Base-by-base conservation (phyloP, 2,888 invertebrate species). In the Morinoia aosen region DNA sequence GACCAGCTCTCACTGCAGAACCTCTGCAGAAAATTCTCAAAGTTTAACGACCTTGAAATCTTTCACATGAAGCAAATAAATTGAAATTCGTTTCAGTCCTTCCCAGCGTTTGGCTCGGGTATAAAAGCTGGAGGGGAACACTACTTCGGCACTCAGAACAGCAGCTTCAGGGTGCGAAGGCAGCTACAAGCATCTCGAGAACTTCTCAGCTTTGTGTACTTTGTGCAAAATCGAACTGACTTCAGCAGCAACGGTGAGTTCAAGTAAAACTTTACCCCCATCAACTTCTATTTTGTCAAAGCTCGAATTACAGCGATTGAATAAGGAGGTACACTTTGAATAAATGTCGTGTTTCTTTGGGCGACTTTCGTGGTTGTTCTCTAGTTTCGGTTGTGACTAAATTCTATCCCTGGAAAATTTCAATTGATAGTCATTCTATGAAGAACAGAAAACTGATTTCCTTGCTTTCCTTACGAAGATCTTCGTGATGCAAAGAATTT, bases 31-130 rank as follows among this genome's bases (percentile, higher is more conserved):
- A 76, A 76, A 76, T 76, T 76, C 76, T 76, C 33, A 76, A 76
- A 76, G 25, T 76, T 76, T 16, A 76, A 76, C 76, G 25, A 76
- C 76, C 76, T 76, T 76, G 76, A 76, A 76, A 76, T 76, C 76
- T 76, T 33, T 76, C 76, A 76, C 16, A 76, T 76, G 76, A 76
- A 76, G 76, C 76, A 76, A 76, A 76, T 76, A 76, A 76, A 76
- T 76, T 76, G 76, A 76, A 76, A 76, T 76, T 76, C 76, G 76
- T 76, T 76, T 76, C 76, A 19, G 2, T 76, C 25, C 76, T 2
- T 76, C 76, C 76, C 76, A 76, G 76, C 25, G 3, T 76, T 33
- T 76, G 8, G 33, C 76, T 76, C 25, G 33, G 25, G 25, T 76
- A 76, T 76, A 76, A 76, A 76, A 76, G 76, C 76, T 76, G 16